phyloP scores from a whole-genome alignment of 2,113 vertebrate species.

The Chitala chitala region DNA sequence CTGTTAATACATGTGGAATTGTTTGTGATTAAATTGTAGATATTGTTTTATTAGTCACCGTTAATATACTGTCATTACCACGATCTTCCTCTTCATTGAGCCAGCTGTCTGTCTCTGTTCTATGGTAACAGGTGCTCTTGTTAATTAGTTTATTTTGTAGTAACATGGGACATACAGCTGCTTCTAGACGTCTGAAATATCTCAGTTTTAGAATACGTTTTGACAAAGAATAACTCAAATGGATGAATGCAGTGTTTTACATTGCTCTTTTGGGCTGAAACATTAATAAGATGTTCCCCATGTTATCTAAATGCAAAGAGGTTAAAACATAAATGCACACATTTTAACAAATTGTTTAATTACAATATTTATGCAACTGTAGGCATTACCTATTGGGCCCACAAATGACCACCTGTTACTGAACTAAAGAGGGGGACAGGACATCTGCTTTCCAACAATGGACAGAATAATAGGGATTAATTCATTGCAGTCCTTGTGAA shows the following conservation, averaged over 20 bases:
- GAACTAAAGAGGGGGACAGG: constrained; percentile 14
- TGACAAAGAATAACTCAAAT: neutral
- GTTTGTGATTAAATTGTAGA: constrained; percentile 37
- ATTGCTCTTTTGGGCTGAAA: neutral
- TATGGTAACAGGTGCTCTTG: constrained; percentile 62
- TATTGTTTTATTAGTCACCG: constrained; percentile 37
- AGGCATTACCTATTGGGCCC: constrained; percentile 19
- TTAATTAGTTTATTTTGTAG: constrained; percentile 58
- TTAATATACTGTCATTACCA: constrained; percentile 45
- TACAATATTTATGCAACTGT: constrained; percentile 25
- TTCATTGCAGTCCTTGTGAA: constrained; percentile 12
- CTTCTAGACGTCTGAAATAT: neutral
- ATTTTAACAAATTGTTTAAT: constrained; percentile 18
- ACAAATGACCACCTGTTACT: constrained; percentile 41
- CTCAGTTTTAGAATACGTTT: neutral
- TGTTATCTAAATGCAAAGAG: neutral
- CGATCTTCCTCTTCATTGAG: constrained; percentile 62
- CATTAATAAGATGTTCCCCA: neutral
- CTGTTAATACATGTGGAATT: constrained; percentile 46
- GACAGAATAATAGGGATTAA: constrained; percentile 26
- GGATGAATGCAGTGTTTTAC: neutral
- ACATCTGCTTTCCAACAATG: constrained; percentile 38
- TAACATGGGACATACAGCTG: constrained; percentile 43
- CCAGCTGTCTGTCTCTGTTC: constrained; percentile 60
- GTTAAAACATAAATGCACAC: constrained; percentile 7